A percentile compares a stretch with the other conserved stretches of the same genome.
These are phyloP conservation scores for Penaeus chinensis DNA, from an alignment of 1,140 invertebrate genomes.

Conservation along the genomic window DNA sequence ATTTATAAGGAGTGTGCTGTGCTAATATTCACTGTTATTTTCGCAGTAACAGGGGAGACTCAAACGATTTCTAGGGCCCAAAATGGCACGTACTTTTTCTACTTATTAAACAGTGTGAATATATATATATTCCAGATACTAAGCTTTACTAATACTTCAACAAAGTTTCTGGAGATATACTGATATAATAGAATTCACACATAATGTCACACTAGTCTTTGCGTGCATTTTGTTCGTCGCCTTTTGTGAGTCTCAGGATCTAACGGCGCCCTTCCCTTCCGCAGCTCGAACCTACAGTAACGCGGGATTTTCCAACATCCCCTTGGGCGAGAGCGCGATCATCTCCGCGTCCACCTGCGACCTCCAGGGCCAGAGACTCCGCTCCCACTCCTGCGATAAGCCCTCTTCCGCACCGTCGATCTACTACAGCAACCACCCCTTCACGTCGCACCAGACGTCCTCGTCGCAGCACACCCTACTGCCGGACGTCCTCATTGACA, in stretches of 20 bases:
- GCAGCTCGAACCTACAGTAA: slow-evolving; percentile 47
- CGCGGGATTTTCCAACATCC: slow-evolving; percentile 40
- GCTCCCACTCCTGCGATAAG: slow-evolving; percentile 45
- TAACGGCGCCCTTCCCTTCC: background rate
- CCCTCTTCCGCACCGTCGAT: background rate
- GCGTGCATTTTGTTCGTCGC: too few relatives aligned
- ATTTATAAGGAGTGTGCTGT: too few relatives aligned
- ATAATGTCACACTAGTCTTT: too few relatives aligned
- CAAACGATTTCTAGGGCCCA: too few relatives aligned
- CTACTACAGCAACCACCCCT: slow-evolving; percentile 4
- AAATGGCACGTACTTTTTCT: too few relatives aligned
- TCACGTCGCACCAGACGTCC: background rate
- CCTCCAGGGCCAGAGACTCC: background rate
- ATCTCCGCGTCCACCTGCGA: background rate
- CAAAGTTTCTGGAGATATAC: too few relatives aligned
- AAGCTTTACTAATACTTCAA: too few relatives aligned
- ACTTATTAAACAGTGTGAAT: too few relatives aligned
- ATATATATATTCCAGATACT: too few relatives aligned
- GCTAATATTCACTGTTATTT: too few relatives aligned
- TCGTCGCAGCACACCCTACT: slow-evolving; percentile 4
- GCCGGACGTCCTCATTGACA: slow-evolving; percentile 54
- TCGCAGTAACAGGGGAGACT: too few relatives aligned
- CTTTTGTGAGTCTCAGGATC: background rate
- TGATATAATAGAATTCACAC: too few relatives aligned
- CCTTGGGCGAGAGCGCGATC: background rate